Evolutionary conservation across 2,888 invertebrate species (phyloP), one percentile per base, ranked within the genome.

Genomic region (Eucera pruinosa): DNA sequence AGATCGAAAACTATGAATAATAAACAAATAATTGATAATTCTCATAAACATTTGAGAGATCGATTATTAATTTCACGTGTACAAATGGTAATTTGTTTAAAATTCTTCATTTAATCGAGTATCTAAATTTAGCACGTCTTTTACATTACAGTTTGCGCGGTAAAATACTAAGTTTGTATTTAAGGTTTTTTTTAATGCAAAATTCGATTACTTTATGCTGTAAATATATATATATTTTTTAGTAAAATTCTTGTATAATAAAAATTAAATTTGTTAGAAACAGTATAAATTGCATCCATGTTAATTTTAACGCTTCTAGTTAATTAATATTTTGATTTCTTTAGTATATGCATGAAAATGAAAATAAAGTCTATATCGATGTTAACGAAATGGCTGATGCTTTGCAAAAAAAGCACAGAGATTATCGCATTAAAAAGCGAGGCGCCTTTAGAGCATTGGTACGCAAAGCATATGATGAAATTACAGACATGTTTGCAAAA

Each of bases 351-450:
- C 96, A 96, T 81, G 95, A 96, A 86, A 96, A 97, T 93, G 95
- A 96, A 78, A 95, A 96, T 87, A 95, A 96, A 92, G 95, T 95
- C 7, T 96, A 95, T 90, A 95, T 97, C 82, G 97, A 97, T 94
- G 96, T 97, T 71, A 95, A 96, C 90, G 95, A 95, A 89, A 97
- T 97, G 96, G 96, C 97, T 86, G 96, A 96, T 91, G 94, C 95
- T 86, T 94, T 97, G 64, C 96, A 96, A 93, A 94, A 94, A 87
- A 95, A 95, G 86, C 95, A 95, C 89, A 93, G 95, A 67, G 97
- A 98, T 89, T 98, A 98, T 93, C 94, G 94, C 71, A 95, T 95
- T 88, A 95, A 96, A 88, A 97, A 97, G 93, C 94, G 96, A 76
- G 95, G 94, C 69, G 96, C 96, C n/a, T 97, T 98, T 91, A 94